Base-by-base conservation (phyloP, 2,888 invertebrate species). In the Euplexia lucipara region DNA sequence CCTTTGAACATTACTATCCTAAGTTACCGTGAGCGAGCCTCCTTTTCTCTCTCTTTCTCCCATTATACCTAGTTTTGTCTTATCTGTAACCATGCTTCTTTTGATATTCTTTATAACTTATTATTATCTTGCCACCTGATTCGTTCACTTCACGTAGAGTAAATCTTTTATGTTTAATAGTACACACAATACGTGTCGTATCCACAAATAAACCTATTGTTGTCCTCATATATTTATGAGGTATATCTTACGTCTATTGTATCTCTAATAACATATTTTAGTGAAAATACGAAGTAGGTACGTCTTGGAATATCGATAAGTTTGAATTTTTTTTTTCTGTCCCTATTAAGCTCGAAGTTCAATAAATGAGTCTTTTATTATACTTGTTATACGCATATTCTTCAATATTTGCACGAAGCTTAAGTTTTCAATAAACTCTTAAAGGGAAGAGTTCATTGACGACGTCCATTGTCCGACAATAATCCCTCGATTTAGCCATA, bases 401-500 rank as follows among this genome's bases (percentile, higher is more conserved):
- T 51, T 45, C 20, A 32, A 39, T 45, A 44, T 57, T 37, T 44
- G 58, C 69, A 35, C 14, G 49, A 41, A 41, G 60, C 52, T 69
- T 75, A 57, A 14, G 22, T 22, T 62, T 59, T 67, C 45, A 68
- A 60, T 72, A 45, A 51, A 76, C 26, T 65, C 58, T 64, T 39
- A 70, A 79, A 72, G 70, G 67, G 64, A 44, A 57, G 62, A 79
- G 74, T 76, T 80, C 83, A 85, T 77, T 78, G 80, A 70, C 78
- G 70, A 72, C 57, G 37, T 71, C 74, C 70, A 82, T 83, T 85
- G 84, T 86, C 77, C 62, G 56, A 37, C 58, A 65, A 82, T 82
- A 77, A 83, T 83, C 78, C 75, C 79, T 81, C 79, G 71, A 79
- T 82, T 82, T 81, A 83, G 71, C 75, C 30, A 73, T 72, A 71